phyloP scores from a whole-genome alignment of 37 sponge, comb jelly and placozoan species.

The Geodia barretti region DNA sequence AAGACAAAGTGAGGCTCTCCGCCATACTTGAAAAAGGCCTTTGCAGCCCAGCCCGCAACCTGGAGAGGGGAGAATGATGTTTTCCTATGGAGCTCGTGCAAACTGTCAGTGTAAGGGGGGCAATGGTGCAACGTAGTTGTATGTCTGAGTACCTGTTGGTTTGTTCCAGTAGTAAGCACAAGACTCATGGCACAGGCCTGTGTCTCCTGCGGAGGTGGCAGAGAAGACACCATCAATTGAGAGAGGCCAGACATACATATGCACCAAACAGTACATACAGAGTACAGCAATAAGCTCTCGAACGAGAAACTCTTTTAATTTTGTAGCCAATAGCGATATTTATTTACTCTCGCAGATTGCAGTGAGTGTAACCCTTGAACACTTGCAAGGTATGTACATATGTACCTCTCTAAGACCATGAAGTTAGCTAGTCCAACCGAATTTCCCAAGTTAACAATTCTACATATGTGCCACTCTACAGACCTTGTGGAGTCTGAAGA shows the following conservation, averaged over 20 bases:
- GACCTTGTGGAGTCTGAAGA: slow-evolving; percentile 86
- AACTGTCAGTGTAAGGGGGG: too few relatives aligned
- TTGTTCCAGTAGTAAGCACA: slow-evolving; percentile 72
- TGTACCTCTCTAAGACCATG: not conserved
- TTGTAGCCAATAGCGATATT: too few relatives aligned
- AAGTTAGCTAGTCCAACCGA: not conserved
- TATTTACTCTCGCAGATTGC: too few relatives aligned
- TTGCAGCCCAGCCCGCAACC: slow-evolving; percentile 72
- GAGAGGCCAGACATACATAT: not conserved
- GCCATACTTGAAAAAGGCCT: slow-evolving; percentile 92
- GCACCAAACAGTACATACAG: too few relatives aligned
- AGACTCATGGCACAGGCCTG: slow-evolving; percentile 95
- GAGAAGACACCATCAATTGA: not conserved
- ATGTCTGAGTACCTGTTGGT: slow-evolving; percentile 63
- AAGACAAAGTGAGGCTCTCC: slow-evolving; percentile 87
- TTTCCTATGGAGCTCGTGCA: not conserved
- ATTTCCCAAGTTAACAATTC: too few relatives aligned
- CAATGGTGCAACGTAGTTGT: too few relatives aligned
- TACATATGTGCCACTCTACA: too few relatives aligned
- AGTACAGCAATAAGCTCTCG: too few relatives aligned
- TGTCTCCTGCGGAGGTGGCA: slow-evolving; percentile 31
- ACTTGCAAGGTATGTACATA: too few relatives aligned
- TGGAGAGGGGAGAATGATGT: slow-evolving; percentile 9
- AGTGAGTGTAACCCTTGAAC: too few relatives aligned
- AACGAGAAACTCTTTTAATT: too few relatives aligned